Percentiles rank a stretch among this genome's conserved stretches.
Conservation (phyloP, 2,113 vertebrate species). For the Steatornis caripensis region DNA sequence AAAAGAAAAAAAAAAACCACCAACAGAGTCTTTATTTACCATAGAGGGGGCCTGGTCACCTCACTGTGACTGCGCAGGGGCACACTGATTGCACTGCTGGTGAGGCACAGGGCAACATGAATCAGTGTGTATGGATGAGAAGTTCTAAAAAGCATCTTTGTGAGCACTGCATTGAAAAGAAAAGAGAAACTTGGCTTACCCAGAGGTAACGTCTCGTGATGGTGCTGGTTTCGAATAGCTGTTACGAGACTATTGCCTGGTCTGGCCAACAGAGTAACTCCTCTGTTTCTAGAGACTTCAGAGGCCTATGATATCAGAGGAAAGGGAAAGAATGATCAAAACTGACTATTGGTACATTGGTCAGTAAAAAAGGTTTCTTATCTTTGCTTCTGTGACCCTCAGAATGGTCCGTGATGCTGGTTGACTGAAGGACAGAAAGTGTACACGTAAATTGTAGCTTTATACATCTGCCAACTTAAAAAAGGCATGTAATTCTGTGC, state of each 20-base stretch:
- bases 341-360: background rate
- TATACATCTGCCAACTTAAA: background rate
- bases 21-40: background rate
- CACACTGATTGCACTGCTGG: background rate
- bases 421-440: background rate
- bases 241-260: slow-evolving; percentile 89
- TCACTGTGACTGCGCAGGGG: background rate
- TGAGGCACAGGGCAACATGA: background rate
- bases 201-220: slow-evolving; percentile 81
- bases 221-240: slow-evolving; percentile 89
- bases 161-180: background rate
- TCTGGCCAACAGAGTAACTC: slow-evolving; percentile 83
- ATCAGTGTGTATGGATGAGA: background rate
- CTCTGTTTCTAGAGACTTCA: slow-evolving; percentile 92
- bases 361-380: background rate
- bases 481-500: background rate
- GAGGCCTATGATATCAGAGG: slow-evolving; percentile 80
- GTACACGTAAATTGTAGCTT: background rate
- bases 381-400: background rate
- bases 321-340: background rate
- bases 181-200: slow-evolving; percentile 54
- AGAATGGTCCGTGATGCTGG: background rate
- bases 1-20: background rate
- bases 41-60: background rate
- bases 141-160: background rate